phyloP scores from a whole-genome alignment of 1,140 invertebrate species.

The Centruroides vittatus region DNA sequence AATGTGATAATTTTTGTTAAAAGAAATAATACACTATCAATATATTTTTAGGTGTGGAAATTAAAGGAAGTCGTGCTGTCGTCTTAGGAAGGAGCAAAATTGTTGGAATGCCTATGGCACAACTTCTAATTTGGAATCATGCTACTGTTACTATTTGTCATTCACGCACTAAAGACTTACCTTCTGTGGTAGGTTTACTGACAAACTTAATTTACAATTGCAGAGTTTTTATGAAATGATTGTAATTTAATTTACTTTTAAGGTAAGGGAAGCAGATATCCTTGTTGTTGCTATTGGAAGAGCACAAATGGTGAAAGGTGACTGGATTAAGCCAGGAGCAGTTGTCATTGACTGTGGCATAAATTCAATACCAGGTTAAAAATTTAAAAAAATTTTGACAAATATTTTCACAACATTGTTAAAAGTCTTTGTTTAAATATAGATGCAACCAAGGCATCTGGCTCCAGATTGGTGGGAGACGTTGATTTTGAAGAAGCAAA shows the following conservation, averaged over 20 bases:
- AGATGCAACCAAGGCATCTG: constrained; percentile 72
- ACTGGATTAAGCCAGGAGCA: constrained; percentile 95
- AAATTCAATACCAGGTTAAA: constrained; percentile 70
- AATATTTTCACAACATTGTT: too few species aligned
- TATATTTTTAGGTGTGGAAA: constrained; percentile 42
- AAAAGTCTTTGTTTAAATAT: not conserved
- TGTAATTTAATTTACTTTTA: not conserved
- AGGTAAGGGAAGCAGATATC: constrained; percentile 69
- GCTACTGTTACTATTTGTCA: constrained; percentile 95
- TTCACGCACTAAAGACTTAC: constrained; percentile 76
- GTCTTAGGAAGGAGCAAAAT: constrained; percentile 86
- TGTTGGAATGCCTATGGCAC: constrained; percentile 86
- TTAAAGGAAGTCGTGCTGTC: constrained; percentile 75
- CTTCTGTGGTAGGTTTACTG: constrained; percentile 45
- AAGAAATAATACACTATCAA: too few species aligned
- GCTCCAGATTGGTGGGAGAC: constrained; percentile 83
- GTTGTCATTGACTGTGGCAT: constrained; percentile 99
- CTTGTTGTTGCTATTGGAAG: constrained; percentile 89
- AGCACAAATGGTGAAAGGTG: constrained; percentile 78
- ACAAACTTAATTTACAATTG: too few species aligned
- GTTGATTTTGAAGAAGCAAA: constrained; percentile 71
- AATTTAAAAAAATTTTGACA: constrained; percentile 15
- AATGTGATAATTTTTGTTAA: too few species aligned
- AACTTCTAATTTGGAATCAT: constrained; percentile 90
- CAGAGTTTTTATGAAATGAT: too few species aligned